A percentile compares a stretch with the other conserved stretches of the same genome.
Conservation (phyloP, 2,797 vertebrate species). For the Danio choprae region DNA sequence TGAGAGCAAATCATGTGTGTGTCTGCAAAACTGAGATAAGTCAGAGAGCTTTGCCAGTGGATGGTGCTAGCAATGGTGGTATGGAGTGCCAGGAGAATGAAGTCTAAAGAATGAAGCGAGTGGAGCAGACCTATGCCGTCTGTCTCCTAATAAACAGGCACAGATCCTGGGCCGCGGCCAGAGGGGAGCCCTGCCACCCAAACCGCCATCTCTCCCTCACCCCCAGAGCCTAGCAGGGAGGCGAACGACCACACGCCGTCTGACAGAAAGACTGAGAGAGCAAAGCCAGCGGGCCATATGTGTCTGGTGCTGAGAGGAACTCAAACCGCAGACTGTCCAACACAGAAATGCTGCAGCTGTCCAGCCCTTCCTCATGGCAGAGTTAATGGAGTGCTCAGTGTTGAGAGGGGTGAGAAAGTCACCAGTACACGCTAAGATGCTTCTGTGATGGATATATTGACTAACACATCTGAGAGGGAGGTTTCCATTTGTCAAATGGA, state of each 20-base stretch:
- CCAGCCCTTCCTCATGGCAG: slow-evolving; percentile 17
- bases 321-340: slow-evolving; percentile 34
- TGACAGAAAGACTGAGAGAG: slow-evolving; percentile 43
- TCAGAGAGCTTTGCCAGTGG: slow-evolving; percentile 1
- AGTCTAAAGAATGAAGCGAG: slow-evolving; percentile 26
- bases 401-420: slow-evolving; percentile 12
- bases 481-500: background rate
- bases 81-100: slow-evolving; percentile 4
- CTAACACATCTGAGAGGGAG: background rate
- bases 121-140: slow-evolving; percentile 48
- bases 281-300: slow-evolving; percentile 46
- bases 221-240: slow-evolving; percentile 36
- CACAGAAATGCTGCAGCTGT: slow-evolving; percentile 24
- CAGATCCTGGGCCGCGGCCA: slow-evolving; percentile 19
- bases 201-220: slow-evolving; percentile 24
- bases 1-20: background rate
- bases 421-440: slow-evolving; percentile 8
- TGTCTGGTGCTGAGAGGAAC: slow-evolving; percentile 38
- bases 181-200: slow-evolving; percentile 32
- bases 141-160: slow-evolving; percentile 44
- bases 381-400: background rate
- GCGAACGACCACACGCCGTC: slow-evolving; percentile 23
- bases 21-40: background rate
- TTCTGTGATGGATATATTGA: background rate
- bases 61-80: slow-evolving; percentile 23